A percentile compares a stretch with the other conserved stretches of the same genome.
Conservation (phyloP, 2,888 invertebrate genomes). For the Sialis fuliginosa region DNA sequence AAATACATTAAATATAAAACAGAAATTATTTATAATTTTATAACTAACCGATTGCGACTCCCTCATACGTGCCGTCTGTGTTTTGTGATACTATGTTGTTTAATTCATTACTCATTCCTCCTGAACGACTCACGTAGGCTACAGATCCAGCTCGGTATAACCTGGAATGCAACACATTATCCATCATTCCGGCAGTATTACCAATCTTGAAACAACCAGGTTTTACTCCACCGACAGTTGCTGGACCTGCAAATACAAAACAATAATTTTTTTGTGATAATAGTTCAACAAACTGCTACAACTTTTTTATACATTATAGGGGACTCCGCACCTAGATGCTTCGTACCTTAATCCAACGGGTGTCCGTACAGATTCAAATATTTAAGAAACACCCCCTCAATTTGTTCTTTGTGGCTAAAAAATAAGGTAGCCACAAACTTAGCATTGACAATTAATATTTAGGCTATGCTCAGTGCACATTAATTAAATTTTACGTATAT, state of each 20-base stretch:
- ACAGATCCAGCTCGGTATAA: slow-evolving; percentile 93
- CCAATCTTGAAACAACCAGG: slow-evolving; percentile 99
- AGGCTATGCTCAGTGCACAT: no score
- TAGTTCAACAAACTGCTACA: no score
- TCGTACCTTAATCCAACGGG: no score
- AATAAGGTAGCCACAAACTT: no score
- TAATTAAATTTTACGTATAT: no score
- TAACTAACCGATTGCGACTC: slow-evolving; percentile 73
- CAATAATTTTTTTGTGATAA: no score
- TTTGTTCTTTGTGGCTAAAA: no score
- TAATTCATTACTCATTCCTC: slow-evolving; percentile 98
- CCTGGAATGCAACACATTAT: slow-evolving; percentile 94
- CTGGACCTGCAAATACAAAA: slow-evolving; percentile 62
- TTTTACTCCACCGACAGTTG: slow-evolving; percentile 93
- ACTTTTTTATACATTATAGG: no score
- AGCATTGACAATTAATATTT: no score
- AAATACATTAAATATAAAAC: background rate
- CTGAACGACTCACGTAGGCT: slow-evolving; percentile 86
- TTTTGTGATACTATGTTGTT: slow-evolving; percentile 96
- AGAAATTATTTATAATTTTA: background rate
- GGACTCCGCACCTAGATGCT: no score
- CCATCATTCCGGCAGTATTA: slow-evolving; percentile 99
- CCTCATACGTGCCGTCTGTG: slow-evolving; percentile 94
- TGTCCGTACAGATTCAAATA: no score
- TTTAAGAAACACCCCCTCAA: no score